phyloP scores from a whole-genome alignment of 2,888 invertebrate species.

The Cancer borealis region DNA sequence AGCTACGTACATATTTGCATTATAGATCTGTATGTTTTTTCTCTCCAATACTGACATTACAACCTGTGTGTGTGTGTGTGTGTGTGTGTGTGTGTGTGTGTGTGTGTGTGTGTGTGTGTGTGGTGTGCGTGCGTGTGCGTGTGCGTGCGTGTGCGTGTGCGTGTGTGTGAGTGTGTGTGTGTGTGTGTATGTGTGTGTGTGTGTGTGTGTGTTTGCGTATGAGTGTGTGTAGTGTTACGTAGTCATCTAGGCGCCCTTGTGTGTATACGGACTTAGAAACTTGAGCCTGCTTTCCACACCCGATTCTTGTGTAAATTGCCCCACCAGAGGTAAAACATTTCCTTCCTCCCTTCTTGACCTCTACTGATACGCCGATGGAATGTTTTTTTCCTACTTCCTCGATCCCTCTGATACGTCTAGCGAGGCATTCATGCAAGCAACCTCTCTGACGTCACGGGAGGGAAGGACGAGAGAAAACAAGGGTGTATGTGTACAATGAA shows the following conservation, averaged over 20 bases:
- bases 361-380: background rate
- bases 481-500: background rate
- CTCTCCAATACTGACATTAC: too few species aligned
- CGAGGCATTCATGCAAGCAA: background rate
- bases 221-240: background rate
- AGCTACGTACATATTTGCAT: too few species aligned
- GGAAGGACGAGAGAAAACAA: background rate
- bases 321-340: background rate
- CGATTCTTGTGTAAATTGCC: background rate
- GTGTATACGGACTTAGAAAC: background rate
- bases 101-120: too few species aligned
- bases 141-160: background rate
- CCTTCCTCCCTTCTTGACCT: background rate
- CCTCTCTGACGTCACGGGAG: background rate
- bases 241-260: background rate
- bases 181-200: background rate
- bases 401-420: background rate
- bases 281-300: background rate
- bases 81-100: too few species aligned
- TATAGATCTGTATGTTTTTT: too few species aligned
- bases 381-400: background rate
- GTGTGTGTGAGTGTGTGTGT: background rate
- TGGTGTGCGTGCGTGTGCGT: background rate
- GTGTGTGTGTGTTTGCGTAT: conserved; percentile 8
- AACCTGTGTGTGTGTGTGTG: too few species aligned